Evolutionary conservation across 2,113 vertebrate genomes (phyloP).

Genomic region (Hucho hucho): DNA sequence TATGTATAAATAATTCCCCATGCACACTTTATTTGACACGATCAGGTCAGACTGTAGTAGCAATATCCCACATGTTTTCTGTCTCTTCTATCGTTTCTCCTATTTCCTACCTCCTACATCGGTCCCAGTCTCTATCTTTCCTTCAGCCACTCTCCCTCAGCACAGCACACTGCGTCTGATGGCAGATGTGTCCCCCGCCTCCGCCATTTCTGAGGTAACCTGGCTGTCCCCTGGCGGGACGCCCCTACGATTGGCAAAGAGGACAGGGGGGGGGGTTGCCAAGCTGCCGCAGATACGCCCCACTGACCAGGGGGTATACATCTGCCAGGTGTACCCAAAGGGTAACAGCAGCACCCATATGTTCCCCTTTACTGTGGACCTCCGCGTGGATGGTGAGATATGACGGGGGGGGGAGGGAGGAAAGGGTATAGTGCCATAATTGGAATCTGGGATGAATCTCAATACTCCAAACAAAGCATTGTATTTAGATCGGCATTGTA

Average conservation of each 20-base stretch:
- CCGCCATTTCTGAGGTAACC: constrained; percentile 37
- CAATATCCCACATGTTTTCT: not conserved
- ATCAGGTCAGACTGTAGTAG: too few relatives aligned
- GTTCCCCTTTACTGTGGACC: constrained; percentile 50
- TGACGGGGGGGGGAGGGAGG: constrained; percentile 6
- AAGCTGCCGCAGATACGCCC: constrained; percentile 61
- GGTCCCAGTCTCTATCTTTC: constrained; percentile 53
- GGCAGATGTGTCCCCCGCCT: constrained; percentile 49
- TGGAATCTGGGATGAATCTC: too few relatives aligned
- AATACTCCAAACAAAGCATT: too few relatives aligned
- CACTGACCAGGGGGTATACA: constrained; percentile 57
- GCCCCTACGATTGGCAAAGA: constrained; percentile 45
- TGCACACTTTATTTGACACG: not conserved
- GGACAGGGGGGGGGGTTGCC: constrained; percentile 37
- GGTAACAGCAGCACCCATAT: constrained; percentile 27
- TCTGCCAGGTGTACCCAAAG: constrained; percentile 51
- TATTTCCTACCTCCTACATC: constrained; percentile 3
- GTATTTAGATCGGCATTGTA: too few relatives aligned
- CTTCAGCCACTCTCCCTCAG: constrained; percentile 37
- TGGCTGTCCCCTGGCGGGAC: constrained; percentile 58
- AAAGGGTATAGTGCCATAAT: not conserved
- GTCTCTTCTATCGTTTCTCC: not conserved
- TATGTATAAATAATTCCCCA: too few relatives aligned
- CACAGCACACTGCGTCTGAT: constrained; percentile 60
- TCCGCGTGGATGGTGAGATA: constrained; percentile 62